Evolutionary conservation across 2,888 invertebrate genomes (phyloP), one percentile per base, ranked within the genome.

Genomic region (Patella pellucida): DNA sequence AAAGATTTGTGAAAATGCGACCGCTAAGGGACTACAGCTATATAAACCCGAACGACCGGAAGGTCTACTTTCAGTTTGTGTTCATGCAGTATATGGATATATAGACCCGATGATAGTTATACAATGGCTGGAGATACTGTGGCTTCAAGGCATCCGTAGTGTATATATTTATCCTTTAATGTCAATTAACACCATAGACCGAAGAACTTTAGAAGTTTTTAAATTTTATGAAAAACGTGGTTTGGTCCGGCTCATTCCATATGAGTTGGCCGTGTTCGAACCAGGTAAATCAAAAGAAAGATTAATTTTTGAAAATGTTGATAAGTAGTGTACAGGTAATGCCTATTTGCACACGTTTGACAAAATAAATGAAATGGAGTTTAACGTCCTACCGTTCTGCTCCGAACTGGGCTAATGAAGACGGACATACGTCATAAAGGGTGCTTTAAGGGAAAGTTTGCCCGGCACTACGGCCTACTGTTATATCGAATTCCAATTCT

Each of bases 41-140:
- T 41, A 41, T 41, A 4, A 41, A 41, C 9, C 62, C 23, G 62
- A 62, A 62, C 19, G 23, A 14, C 62, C 62, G 12, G 23, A 19
- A 19, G 19, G 62, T 0, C 19, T 14, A 11, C 62, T 62, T 23
- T 62, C 62, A 23, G 62, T 62, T 19, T 62, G 62, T 23, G 62
- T 62, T 12, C 62, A 62, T 23, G 62, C 62, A 23, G 62, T 62
- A 23, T 62, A 62, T 62, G 62, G 62, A 23, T 62, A 62, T 23
- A 23, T 62, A 23, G 23, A 62, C 4, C 19, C 62, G 0, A 14
- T 23, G 23, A 23, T 62, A 15, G 23, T 62, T 3, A 23, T 62
- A 62, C 19, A 62, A 62, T 62, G 62, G 62, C 2, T 62, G 62
- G 62, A 62, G 23, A 62, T 62, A 23, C 23, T 62, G 19, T 14